Evolutionary conservation across 2,888 invertebrate genomes (phyloP).

Genomic region (Zootermopsis nevadensis): DNA sequence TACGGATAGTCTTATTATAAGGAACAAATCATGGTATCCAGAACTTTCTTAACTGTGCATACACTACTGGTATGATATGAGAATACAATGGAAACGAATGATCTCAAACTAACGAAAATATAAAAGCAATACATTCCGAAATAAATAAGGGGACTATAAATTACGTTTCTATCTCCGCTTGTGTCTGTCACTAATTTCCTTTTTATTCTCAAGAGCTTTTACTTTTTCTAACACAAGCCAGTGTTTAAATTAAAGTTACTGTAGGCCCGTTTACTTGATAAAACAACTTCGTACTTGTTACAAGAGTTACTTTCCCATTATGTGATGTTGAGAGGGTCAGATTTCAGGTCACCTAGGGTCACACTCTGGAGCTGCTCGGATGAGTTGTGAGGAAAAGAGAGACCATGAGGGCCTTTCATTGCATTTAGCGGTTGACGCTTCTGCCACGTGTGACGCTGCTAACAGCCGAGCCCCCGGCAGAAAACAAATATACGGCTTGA

Average conservation of each 20-base stretch:
- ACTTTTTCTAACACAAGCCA: neutral
- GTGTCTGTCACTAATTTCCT: neutral
- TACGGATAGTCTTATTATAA: too few species aligned
- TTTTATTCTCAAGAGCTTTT: neutral
- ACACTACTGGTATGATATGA: too few species aligned
- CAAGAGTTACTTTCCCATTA: constrained; percentile 29
- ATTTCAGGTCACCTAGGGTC: constrained; percentile 26
- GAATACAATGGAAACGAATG: too few species aligned
- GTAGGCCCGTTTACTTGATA: neutral
- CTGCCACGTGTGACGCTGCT: constrained; percentile 28
- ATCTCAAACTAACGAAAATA: too few species aligned
- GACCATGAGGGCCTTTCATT: constrained; percentile 9
- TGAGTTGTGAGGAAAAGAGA: constrained; percentile 20
- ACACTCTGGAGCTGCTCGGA: constrained; percentile 2
- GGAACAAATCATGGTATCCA: too few species aligned
- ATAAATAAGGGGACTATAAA: too few species aligned
- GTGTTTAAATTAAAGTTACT: neutral
- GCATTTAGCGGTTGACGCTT: constrained; percentile 31
- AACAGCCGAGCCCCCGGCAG: constrained; percentile 3
- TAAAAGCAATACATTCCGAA: too few species aligned
- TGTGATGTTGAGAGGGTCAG: constrained; percentile 32
- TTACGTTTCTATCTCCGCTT: too few species aligned
- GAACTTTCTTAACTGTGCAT: too few species aligned
- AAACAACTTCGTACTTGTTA: constrained; percentile 1
- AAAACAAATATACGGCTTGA: constrained; percentile 19